phyloP scores from a whole-genome alignment of 2,113 vertebrate genomes.

The Glareola pratincola region DNA sequence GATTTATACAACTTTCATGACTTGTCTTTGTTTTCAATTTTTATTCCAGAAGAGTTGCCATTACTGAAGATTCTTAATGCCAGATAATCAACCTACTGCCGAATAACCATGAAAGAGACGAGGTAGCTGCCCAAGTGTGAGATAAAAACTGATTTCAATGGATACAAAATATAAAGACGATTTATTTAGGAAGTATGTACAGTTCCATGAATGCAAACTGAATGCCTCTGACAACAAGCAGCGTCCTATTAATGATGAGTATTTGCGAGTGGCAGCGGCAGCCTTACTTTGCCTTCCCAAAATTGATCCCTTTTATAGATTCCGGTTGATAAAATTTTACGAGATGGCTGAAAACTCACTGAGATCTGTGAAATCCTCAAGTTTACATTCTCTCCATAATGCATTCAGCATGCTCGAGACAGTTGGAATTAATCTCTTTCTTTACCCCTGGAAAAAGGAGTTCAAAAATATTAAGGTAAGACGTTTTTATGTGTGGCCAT shows the following conservation, averaged over 20 bases:
- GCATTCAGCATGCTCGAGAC: conserved; percentile 90
- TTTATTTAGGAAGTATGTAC: conserved; percentile 94
- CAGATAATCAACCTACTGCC: neutral
- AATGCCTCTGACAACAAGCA: conserved; percentile 78
- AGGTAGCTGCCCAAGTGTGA: conserved; percentile 66
- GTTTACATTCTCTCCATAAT: conserved; percentile 82
- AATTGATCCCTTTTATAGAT: conserved; percentile 88
- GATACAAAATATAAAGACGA: conserved; percentile 97
- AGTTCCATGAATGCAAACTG: conserved; percentile 87
- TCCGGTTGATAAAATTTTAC: conserved; percentile 92
- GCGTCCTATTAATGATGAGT: conserved; percentile 78
- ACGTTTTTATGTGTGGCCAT: neutral
- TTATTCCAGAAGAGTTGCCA: conserved; percentile 1
- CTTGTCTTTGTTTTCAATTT: neutral
- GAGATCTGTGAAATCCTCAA: conserved; percentile 83
- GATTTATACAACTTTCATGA: neutral
- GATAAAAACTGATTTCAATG: conserved; percentile 81
- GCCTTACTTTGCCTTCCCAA: conserved; percentile 91
- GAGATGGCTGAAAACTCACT: conserved; percentile 90
- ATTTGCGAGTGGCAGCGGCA: conserved; percentile 87
- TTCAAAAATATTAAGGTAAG: conserved; percentile 95
- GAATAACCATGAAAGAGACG: conserved; percentile 66
- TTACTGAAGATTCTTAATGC: neutral
- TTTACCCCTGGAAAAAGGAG: conserved; percentile 99
- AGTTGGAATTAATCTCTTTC: conserved; percentile 91